Evolutionary conservation across 2,888 invertebrate species (phyloP), one percentile per base, ranked within the genome.

Genomic region (Trissoscelio sp.): DNA sequence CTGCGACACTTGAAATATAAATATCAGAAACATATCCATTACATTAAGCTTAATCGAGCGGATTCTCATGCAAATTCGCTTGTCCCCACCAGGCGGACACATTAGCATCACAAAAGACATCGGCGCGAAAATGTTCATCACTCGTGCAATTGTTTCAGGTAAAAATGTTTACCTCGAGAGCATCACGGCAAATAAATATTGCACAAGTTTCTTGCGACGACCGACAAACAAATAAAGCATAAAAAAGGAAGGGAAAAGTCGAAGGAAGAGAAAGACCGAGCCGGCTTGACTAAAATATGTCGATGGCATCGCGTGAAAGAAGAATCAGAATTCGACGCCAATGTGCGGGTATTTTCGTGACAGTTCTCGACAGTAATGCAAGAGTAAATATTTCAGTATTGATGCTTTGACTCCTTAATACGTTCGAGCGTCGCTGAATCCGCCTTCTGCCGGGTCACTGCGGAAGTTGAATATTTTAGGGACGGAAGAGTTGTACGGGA

Each of bases 401-500:
- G 79, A 75, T 67, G 79, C 82, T 79, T 74, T 78, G 78, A 79
- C 74, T 70, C 67, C 74, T 70, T 79, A 58, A 82, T 82, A 79
- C 77, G 48, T 67, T 77, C 53, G 66, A 75, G 70, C 60, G 73
- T 55, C 70, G 24, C 55, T 75, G 75, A 82, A 79, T 79, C 75
- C 70, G 67, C 66, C 79, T 72, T 79, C 72, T 79, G 75, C 64
- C 72, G 72, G 82, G 82, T 82, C 82, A 82, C 82, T 82, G 82
- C 82, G 72, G 82, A 79, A 82, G 79, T 67, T 82, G 79, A 82
- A 82, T 82, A 82, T 82, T 82, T 82, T 77, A 82, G 75, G 72
- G 34, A 67, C 66, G 67, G 53, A 82, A 82, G 82, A 75, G 79
- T 82, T 79, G 72, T 62, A 77, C 48, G 11, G 69, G 48, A 82